These are phyloP conservation scores for Conomelus anceps DNA, from an alignment of 2,888 invertebrate genomes.

Conservation along the genomic window DNA sequence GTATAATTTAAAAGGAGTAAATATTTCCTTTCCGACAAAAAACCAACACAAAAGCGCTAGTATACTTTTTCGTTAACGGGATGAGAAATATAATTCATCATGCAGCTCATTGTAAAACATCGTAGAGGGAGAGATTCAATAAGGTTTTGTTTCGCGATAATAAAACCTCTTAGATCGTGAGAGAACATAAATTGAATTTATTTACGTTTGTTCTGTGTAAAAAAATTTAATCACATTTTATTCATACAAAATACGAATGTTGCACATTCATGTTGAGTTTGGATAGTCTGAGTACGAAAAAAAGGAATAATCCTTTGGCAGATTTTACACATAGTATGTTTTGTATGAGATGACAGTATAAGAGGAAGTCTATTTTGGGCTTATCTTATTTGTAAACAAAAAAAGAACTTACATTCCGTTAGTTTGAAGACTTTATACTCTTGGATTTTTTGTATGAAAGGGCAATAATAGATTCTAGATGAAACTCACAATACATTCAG, in stretches of 20 bases:
- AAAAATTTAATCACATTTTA: background rate
- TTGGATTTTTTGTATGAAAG: too few species aligned
- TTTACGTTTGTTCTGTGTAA: background rate
- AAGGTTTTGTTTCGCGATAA: background rate
- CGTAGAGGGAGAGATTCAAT: background rate
- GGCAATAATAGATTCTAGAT: too few species aligned
- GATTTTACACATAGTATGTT: too few species aligned
- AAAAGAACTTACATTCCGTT: too few species aligned
- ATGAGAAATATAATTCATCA: background rate
- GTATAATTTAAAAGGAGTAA: background rate
- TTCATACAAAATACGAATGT: background rate
- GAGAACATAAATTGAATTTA: background rate
- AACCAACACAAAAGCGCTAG: background rate
- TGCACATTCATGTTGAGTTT: too few species aligned
- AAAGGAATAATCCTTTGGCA: too few species aligned
- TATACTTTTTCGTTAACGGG: background rate
- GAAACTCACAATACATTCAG: background rate
- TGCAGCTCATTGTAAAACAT: background rate
- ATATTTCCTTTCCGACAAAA: background rate
- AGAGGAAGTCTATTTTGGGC: too few species aligned
- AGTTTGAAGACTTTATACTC: too few species aligned
- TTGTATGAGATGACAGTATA: too few species aligned
- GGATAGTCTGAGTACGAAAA: too few species aligned
- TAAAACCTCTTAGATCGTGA: background rate
- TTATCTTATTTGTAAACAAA: background rate